Base-by-base conservation (phyloP, 1,140 invertebrate genomes). In the Ostrea denselamellosa region DNA sequence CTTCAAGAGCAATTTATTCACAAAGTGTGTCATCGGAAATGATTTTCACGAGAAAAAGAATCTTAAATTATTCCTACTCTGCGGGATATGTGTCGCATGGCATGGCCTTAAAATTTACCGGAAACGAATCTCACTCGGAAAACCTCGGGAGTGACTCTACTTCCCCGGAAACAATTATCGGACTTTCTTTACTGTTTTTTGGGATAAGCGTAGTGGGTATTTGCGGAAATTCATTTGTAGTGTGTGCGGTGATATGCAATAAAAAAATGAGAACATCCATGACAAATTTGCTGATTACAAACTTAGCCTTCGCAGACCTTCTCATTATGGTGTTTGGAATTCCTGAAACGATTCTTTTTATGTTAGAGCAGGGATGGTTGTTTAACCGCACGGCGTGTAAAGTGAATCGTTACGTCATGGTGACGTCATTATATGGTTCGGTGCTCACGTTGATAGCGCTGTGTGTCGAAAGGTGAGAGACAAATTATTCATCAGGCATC, bases 401-500 rank as follows among this genome's bases (percentile, higher is more conserved):
- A 87, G 86, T 90, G 9, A 90, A 94, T 58, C 86, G 95, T 19
- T 95, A 94, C 88, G 89, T 94, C 10, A 65, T 95, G 87, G 94
- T 95, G 17, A 88, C 91, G 7, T 90, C 93, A 14, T 92, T 95
- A 4, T 95, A 95, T 87, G 93, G 93, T 2, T 95, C 95, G 9
- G 93, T 95, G 12, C 90, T 95, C 65, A 95, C 94, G 0, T 89
- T 95, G 2, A 87, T 95, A 25, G 92, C 94, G 10, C 91, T 95
- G 8, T 95, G 94, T 83, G 92, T 95, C 10, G 95, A 95, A 91
- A 93, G 95, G 95, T 95, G 88, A 93, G 94, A 90, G 22, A 19
- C 17, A 17, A 56, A 44, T 2, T 44, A 44, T 44, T 2, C 34
- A 1, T 44, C 34, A 44, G 34, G 34, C 2, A 44, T 44, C 34